These are phyloP conservation scores for Microcebus tavaratra DNA, from an alignment of 2,113 vertebrate species.

Conservation along the genomic window DNA sequence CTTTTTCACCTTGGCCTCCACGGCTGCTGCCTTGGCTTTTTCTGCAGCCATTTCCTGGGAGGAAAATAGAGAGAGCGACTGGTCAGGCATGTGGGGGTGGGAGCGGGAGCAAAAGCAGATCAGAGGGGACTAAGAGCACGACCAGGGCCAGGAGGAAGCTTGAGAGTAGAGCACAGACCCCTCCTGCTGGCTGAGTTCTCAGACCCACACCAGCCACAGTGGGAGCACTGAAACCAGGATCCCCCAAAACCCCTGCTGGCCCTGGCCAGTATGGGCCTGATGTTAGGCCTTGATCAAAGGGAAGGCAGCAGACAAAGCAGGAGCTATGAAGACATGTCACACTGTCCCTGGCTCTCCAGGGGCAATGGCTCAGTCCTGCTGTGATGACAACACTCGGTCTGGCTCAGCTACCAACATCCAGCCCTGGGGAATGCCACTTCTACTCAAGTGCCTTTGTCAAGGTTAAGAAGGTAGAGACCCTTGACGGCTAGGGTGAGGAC, in stretches of 20 bases:
- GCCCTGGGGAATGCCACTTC: neutral
- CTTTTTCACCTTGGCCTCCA: conserved; percentile 92
- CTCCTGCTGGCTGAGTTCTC: neutral
- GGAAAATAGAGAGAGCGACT: neutral
- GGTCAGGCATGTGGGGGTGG: neutral
- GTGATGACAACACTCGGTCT: neutral
- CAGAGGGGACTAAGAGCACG: neutral
- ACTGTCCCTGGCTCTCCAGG: neutral
- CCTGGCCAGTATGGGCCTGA: neutral
- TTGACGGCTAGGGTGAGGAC: neutral
- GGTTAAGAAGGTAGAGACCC: neutral
- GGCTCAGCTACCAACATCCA: neutral
- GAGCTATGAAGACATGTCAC: neutral
- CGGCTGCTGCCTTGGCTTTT: conserved; percentile 87
- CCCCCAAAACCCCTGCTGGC: neutral
- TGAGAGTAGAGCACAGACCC: neutral
- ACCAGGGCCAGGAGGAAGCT: neutral
- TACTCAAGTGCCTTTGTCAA: neutral
- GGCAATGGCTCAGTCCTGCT: neutral
- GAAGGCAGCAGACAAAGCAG: neutral
- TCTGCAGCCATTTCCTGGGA: conserved; percentile 91
- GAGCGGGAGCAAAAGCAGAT: no score
- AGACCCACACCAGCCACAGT: neutral
- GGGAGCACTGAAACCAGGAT: neutral
- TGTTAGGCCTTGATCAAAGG: neutral